Conservation (phyloP, 2,113 vertebrate species). For the Nerophis ophidion region DNA sequence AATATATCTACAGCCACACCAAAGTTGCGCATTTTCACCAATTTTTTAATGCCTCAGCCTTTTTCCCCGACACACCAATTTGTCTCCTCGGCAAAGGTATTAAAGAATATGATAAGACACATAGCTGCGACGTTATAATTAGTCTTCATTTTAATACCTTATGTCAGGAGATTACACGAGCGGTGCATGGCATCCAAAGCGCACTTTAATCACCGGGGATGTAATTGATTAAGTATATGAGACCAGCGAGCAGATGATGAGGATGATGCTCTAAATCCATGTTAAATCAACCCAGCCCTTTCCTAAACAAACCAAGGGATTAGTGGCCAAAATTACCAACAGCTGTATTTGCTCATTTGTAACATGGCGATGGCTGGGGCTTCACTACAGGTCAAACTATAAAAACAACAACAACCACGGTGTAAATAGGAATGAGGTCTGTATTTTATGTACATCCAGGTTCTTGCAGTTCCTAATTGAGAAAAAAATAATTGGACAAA, state of each 20-base stretch:
- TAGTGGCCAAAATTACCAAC: conserved; percentile 55
- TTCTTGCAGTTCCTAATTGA: no score
- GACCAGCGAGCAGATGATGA: conserved; percentile 55
- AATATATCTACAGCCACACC: not conserved
- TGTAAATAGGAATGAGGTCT: no score
- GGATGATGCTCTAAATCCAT: conserved; percentile 58
- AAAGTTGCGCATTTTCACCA: conserved; percentile 9
- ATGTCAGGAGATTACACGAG: conserved; percentile 54
- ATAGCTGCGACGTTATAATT: conserved; percentile 59
- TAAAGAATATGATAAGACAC: conserved; percentile 45
- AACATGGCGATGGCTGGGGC: not conserved
- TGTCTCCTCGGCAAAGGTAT: conserved; percentile 45
- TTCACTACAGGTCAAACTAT: no score
- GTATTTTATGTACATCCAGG: no score
- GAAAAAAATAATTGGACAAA: no score
- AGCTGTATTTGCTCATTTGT: conserved; percentile 37
- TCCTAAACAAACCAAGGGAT: conserved; percentile 56
- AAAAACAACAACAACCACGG: no score
- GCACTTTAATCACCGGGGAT: conserved; percentile 47
- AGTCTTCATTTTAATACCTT: conserved; percentile 58
- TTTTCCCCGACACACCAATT: conserved; percentile 39
- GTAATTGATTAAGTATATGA: conserved; percentile 62
- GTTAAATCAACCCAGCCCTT: conserved; percentile 55
- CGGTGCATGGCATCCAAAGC: conserved; percentile 46
- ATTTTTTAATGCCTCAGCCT: conserved; percentile 20